These are phyloP conservation scores for Mesocricetus auratus DNA, from an alignment of 2,113 vertebrate genomes.

Conservation along the genomic window DNA sequence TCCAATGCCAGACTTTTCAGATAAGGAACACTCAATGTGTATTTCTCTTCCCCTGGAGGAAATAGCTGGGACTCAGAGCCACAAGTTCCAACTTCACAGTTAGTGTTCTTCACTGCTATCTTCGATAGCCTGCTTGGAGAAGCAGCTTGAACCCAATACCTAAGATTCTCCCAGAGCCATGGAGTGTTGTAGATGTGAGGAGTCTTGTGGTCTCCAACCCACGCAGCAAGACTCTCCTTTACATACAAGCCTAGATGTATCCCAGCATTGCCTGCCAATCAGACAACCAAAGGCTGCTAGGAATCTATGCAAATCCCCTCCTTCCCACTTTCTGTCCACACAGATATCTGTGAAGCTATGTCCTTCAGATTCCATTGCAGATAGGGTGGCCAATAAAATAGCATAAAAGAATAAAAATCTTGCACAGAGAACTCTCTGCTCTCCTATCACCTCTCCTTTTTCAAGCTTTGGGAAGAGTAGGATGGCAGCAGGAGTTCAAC, in stretches of 20 bases:
- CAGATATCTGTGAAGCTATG: not conserved
- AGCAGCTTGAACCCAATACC: not conserved
- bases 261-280: too few relatives aligned
- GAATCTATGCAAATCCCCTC: not conserved
- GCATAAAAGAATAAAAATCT: not conserved
- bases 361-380: not conserved
- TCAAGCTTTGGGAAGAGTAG: not conserved
- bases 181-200: not conserved
- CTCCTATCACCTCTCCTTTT: not conserved
- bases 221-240: rapidly evolving
- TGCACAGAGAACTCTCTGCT: not conserved
- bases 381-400: not conserved
- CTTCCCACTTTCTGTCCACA: not conserved
- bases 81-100: not conserved
- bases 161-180: not conserved
- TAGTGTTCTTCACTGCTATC: not conserved
- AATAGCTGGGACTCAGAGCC: not conserved
- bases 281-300: not conserved
- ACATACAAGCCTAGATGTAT: rapidly evolving
- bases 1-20: not conserved
- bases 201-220: not conserved
- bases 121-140: not conserved
- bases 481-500: not conserved
- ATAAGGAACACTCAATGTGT: not conserved
- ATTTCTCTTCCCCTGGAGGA: not conserved